phyloP scores from a whole-genome alignment of 2,113 vertebrate species.

The Stigmatopora argus region DNA sequence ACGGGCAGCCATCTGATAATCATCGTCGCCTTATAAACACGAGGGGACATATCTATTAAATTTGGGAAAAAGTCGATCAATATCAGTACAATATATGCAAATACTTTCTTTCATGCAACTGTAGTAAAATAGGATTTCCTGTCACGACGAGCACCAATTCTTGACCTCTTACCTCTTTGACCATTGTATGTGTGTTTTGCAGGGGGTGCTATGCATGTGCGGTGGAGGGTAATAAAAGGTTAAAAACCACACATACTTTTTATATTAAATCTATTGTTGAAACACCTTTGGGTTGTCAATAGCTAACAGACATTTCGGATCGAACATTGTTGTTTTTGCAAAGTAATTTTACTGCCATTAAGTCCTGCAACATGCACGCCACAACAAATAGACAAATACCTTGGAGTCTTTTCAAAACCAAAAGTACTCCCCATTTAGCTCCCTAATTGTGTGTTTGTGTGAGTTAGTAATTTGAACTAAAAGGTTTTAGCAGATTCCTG shows the following conservation, averaged over 20 bases:
- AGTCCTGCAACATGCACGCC: neutral
- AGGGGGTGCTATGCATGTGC: neutral
- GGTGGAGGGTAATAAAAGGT: neutral
- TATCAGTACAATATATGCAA: neutral
- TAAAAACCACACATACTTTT: neutral
- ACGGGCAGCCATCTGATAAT: constrained; percentile 49
- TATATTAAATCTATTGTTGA: neutral
- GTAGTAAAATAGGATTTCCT: neutral
- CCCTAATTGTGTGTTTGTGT: constrained; percentile 5
- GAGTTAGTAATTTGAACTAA: neutral
- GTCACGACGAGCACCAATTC: neutral
- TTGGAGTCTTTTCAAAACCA: neutral
- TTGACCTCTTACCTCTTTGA: neutral
- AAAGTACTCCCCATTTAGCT: neutral
- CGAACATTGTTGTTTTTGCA: neutral
- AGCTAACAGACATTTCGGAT: neutral
- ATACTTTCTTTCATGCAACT: neutral
- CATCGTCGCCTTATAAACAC: constrained; percentile 37
- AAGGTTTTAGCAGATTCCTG: constrained; percentile 33
- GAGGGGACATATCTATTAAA: neutral
- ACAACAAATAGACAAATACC: neutral
- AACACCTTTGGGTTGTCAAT: neutral
- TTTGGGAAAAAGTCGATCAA: neutral
- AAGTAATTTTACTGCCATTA: neutral
- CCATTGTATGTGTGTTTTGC: neutral